phyloP scores from a whole-genome alignment of 2,888 invertebrate species.

The Bombyx huttoni region DNA sequence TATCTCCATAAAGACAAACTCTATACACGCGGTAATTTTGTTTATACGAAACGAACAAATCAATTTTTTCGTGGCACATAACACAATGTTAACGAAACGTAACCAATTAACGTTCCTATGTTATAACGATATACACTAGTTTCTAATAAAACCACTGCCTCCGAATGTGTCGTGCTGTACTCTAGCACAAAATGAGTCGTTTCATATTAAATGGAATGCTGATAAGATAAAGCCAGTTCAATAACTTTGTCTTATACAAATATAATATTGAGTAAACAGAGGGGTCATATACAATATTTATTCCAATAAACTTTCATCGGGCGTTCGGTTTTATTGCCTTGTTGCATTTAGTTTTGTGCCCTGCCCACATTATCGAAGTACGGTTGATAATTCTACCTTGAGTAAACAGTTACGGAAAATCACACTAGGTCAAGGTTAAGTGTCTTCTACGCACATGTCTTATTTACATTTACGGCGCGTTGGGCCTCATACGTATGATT shows the following conservation, averaged over 20 bases:
- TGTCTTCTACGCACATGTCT: slow-evolving; percentile 4
- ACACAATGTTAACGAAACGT: slow-evolving; percentile 17
- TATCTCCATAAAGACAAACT: slow-evolving; percentile 13
- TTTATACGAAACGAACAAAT: slow-evolving; percentile 14
- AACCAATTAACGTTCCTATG: slow-evolving; percentile 14
- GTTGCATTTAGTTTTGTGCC: not conserved
- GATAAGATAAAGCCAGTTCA: slow-evolving; percentile 64
- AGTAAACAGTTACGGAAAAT: slow-evolving; percentile 19
- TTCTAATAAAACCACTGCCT: slow-evolving; percentile 3
- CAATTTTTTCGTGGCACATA: slow-evolving; percentile 12
- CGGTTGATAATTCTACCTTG: slow-evolving; percentile 16
- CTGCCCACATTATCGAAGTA: not conserved
- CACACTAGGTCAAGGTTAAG: slow-evolving; percentile 32
- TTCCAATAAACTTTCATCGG: slow-evolving; percentile 1
- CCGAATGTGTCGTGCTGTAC: slow-evolving; percentile 12
- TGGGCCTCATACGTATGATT: slow-evolving; percentile 4
- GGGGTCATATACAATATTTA: slow-evolving; percentile 6
- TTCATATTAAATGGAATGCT: slow-evolving; percentile 28
- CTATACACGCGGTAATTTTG: slow-evolving; percentile 8
- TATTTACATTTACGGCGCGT: not conserved
- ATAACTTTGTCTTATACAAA: slow-evolving; percentile 40
- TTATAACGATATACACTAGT: slow-evolving; percentile 6
- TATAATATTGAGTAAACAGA: slow-evolving; percentile 8
- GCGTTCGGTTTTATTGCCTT: too few relatives aligned
- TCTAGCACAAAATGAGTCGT: slow-evolving; percentile 20